Conservation (phyloP, 1,140 invertebrate species). For the Papilio glaucus region DNA sequence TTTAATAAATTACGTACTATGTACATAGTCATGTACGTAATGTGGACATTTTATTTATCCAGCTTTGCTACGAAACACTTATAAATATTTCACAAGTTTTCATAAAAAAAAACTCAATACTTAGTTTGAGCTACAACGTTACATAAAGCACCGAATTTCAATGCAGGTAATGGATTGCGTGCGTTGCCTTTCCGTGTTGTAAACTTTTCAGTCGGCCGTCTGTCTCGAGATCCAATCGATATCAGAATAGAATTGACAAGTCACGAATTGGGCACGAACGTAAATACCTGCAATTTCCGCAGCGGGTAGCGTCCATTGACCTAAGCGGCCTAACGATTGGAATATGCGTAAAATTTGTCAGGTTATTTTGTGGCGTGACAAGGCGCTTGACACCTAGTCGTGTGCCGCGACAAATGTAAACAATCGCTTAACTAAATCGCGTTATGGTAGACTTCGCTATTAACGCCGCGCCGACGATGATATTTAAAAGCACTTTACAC, state of each 20-base stretch:
- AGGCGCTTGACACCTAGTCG: slow-evolving; percentile 37
- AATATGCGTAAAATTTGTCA: slow-evolving; percentile 36
- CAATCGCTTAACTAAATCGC: slow-evolving; percentile 37
- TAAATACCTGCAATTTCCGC: slow-evolving; percentile 44
- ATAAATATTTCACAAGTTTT: slow-evolving; percentile 5
- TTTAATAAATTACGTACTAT: not conserved
- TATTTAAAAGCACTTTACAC: slow-evolving; percentile 40
- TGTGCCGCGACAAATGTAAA: slow-evolving; percentile 36
- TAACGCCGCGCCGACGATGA: slow-evolving; percentile 30
- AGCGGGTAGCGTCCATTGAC: slow-evolving; percentile 41
- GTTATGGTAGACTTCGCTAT: slow-evolving; percentile 36
- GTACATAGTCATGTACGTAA: not conserved
- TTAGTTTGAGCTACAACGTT: slow-evolving; percentile 37
- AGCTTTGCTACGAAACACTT: not conserved
- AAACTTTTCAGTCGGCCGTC: slow-evolving; percentile 70
- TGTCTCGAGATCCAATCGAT: slow-evolving; percentile 77
- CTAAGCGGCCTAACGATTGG: slow-evolving; percentile 32
- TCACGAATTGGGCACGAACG: slow-evolving; percentile 57
- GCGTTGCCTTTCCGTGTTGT: slow-evolving; percentile 70
- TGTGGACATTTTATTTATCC: not conserved
- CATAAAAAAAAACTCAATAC: slow-evolving; percentile 22
- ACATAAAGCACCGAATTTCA: slow-evolving; percentile 56
- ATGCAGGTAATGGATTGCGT: slow-evolving; percentile 70
- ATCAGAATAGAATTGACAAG: slow-evolving; percentile 66
- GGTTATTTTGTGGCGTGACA: slow-evolving; percentile 29